Evolutionary conservation across 2,797 vertebrate genomes (phyloP).

Genomic region (Acipenser oxyrinchus): DNA sequence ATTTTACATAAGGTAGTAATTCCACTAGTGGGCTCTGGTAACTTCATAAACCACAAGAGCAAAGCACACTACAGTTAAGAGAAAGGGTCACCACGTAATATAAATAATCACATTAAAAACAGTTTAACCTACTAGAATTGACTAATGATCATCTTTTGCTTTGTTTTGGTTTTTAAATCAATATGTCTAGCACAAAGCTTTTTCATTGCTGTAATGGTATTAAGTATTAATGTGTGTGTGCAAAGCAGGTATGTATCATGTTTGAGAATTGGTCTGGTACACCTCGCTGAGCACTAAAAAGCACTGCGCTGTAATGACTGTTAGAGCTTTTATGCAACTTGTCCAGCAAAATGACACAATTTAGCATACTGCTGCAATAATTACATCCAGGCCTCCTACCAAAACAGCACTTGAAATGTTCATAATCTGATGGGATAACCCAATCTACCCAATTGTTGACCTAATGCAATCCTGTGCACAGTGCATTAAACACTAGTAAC

Average conservation of each 20-base stretch:
- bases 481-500: background rate
- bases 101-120: too few species aligned
- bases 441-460: background rate
- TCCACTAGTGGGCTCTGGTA: too few species aligned
- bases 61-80: too few species aligned
- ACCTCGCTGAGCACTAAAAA: background rate
- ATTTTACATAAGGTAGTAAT: too few species aligned
- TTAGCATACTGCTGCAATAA: background rate
- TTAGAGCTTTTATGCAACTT: background rate
- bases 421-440: slow-evolving; percentile 3
- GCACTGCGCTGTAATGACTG: background rate
- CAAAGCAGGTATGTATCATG: background rate
- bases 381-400: background rate
- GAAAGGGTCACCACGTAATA: too few species aligned
- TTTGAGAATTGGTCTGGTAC: background rate
- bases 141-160: too few species aligned
- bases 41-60: too few species aligned
- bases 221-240: background rate
- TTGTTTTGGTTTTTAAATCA: too few species aligned
- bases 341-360: background rate
- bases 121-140: too few species aligned
- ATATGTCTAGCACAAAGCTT: too few species aligned
- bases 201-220: too few species aligned
- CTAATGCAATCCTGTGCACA: background rate
- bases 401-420: background rate